Conservation (phyloP, 1,140 invertebrate species). For the Brachystomella parvula region DNA sequence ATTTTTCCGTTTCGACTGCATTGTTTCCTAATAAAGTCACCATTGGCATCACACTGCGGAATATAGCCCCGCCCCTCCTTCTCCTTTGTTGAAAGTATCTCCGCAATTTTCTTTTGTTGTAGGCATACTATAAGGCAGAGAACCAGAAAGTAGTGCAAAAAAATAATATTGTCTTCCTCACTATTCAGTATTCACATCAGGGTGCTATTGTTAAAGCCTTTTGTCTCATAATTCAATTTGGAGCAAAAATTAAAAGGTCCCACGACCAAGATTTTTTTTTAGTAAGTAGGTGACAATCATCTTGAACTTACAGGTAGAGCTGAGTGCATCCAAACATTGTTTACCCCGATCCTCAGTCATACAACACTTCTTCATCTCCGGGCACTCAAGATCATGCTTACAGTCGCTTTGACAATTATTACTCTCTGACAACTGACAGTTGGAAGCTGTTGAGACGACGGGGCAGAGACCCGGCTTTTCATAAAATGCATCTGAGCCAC, state of each 20-base stretch:
- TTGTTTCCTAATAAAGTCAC: slow-evolving; percentile 60
- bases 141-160: neutral
- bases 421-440: slow-evolving; percentile 41
- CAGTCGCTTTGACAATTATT: slow-evolving; percentile 56
- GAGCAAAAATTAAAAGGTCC: neutral
- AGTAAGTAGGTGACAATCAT: slow-evolving; percentile 3
- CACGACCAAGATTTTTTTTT: neutral
- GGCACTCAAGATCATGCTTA: slow-evolving; percentile 67
- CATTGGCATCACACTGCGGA: slow-evolving; percentile 63
- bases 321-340: slow-evolving; percentile 58
- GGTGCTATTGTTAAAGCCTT: neutral
- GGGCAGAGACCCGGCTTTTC: slow-evolving; percentile 69
- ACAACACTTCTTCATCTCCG: slow-evolving; percentile 70
- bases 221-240: neutral
- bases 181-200: neutral
- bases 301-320: slow-evolving; percentile 51
- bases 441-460: slow-evolving; percentile 35
- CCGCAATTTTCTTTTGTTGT: slow-evolving; percentile 65
- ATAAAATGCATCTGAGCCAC: slow-evolving; percentile 63
- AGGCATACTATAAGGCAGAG: slow-evolving; percentile 50
- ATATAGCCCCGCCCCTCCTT: slow-evolving; percentile 69
- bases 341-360: slow-evolving; percentile 58
- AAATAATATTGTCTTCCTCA: neutral
- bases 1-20: slow-evolving; percentile 71
- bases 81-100: slow-evolving; percentile 65